These are phyloP conservation scores for Caenorhabditis sulstoni DNA, from an alignment of 2,888 invertebrate species.

Conservation along the genomic window DNA sequence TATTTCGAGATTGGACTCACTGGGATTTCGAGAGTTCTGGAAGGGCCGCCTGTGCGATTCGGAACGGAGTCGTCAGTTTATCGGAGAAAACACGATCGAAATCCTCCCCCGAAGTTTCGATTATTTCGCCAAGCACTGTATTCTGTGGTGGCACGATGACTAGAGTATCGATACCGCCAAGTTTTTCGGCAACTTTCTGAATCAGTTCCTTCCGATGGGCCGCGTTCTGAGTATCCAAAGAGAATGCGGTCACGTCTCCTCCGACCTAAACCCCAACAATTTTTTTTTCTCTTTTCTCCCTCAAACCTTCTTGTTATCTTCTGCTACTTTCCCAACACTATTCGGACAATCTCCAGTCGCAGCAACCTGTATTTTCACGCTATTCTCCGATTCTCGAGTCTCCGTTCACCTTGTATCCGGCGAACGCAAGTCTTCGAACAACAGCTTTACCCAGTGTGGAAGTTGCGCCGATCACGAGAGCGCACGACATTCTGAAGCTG, in stretches of 20 bases:
- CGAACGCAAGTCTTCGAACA: constrained; percentile 67
- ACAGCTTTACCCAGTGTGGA: constrained; percentile 68
- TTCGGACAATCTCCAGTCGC: constrained; percentile 63
- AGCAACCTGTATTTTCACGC: constrained; percentile 33
- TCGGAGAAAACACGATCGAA: constrained; percentile 64
- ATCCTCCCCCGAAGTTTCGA: constrained; percentile 56
- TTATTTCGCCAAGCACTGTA: constrained; percentile 69
- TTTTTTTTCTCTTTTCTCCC: not conserved
- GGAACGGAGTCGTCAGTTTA: constrained; percentile 72
- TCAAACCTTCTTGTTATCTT: constrained; percentile 64
- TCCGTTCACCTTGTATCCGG: constrained; percentile 60
- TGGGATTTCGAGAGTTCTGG: constrained; percentile 68
- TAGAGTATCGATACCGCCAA: constrained; percentile 61
- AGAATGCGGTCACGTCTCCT: constrained; percentile 62
- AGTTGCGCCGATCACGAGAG: constrained; percentile 63
- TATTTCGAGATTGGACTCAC: constrained; percentile 42
- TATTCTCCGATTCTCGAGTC: not conserved
- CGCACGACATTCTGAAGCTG: constrained; percentile 48
- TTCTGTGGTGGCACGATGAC: constrained; percentile 69
- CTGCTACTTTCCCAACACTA: constrained; percentile 58
- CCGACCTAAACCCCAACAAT: constrained; percentile 52
- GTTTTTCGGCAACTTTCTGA: constrained; percentile 52
- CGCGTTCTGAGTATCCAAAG: constrained; percentile 46
- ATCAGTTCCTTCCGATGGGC: constrained; percentile 62
- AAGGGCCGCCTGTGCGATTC: constrained; percentile 63